Evolutionary conservation across 2,888 invertebrate genomes (phyloP), one percentile per base, ranked within the genome.

Genomic region (Tortrix viridana): DNA sequence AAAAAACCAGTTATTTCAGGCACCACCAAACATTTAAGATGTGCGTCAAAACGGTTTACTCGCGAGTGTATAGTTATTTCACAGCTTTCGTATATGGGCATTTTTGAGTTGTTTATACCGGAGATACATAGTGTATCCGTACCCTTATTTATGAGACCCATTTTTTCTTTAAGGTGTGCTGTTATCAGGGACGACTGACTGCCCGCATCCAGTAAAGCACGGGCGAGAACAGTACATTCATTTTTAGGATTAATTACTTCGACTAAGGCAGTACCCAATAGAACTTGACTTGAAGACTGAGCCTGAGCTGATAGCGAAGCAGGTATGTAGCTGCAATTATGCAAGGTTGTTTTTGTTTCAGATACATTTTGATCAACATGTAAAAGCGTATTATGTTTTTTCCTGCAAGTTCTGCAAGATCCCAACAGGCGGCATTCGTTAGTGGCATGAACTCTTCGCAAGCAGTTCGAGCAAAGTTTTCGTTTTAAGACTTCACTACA

Each of bases 381-480:
- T n/a, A n/a, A n/a, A n/a, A n/a, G n/a, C n/a, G n/a, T n/a, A n/a
- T n/a, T n/a, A n/a, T n/a, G n/a, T 54, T 49, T 60, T 54, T 47
- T 38, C 7, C 44, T 60, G 38, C 60, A 63, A 14, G 37, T 48
- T 46, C 18, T 38, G 20, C 61, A 65, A 4, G 55, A n/a, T 16
- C 58, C 61, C 6, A 57, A 18, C 3, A 43, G 20, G 0, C 54
- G 54, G 38, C 65, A 62, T 16, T 16, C n/a, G 1, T n/a, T 5
- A 0, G 19, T 9, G 12, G 18, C 14, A 23, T 65, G 61, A 19
- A 59, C 59, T 6, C 50, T 43, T 18, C 67, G 48, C 12, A 65
- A 61, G 56, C 67, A 65, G 19, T 62, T 65, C 12, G 41, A 18
- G 19, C 67, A 67, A 12, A 67, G 50, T 12, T 56, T 61, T 9